Conservation (phyloP, 2,113 vertebrate species). For the Megaceryle maxima region DNA sequence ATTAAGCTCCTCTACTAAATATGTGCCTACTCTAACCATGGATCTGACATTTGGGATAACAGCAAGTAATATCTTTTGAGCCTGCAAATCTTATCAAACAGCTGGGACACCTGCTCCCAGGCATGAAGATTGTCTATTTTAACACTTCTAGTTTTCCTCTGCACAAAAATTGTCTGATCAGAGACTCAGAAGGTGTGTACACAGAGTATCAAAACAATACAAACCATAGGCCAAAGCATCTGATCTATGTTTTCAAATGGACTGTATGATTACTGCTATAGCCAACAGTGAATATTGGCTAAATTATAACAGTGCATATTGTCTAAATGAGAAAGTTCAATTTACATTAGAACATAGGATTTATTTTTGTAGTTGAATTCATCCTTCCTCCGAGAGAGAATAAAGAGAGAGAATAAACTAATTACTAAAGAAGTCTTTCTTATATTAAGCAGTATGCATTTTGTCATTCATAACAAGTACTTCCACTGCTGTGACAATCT, state of each 20-base stretch:
- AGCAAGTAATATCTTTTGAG: neutral
- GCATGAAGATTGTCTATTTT: neutral
- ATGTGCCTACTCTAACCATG: neutral
- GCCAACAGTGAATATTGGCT: no score
- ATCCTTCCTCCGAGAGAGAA: neutral
- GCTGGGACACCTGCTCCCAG: neutral
- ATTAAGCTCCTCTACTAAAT: conserved; percentile 2
- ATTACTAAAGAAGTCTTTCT: neutral
- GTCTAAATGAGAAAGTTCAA: neutral
- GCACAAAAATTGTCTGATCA: neutral
- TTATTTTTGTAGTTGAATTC: neutral
- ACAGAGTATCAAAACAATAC: neutral
- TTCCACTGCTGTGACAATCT: neutral
- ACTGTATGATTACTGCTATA: no score
- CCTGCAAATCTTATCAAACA: neutral
- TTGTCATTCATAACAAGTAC: neutral
- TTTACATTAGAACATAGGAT: neutral
- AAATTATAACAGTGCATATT: neutral
- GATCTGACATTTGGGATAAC: neutral
- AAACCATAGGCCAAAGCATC: neutral
- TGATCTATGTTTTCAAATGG: no score
- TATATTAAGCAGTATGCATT: neutral
- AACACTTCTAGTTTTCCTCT: neutral
- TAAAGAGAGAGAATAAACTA: neutral
- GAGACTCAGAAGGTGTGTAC: neutral